Conservation (phyloP, 1,140 invertebrate species). For the Archegozetes longisetosus region DNA sequence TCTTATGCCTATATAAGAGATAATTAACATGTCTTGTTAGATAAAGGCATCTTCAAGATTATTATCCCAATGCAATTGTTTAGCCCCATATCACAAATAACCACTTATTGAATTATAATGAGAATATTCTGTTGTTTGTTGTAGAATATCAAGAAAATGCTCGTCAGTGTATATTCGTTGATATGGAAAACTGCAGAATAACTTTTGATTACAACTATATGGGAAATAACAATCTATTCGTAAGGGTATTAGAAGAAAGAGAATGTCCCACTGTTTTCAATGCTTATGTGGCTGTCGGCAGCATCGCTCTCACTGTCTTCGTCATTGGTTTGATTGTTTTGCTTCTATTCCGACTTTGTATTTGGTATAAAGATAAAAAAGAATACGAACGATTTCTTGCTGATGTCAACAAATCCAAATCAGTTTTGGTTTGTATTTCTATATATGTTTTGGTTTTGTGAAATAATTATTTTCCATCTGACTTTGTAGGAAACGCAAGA, state of each 20-base stretch:
- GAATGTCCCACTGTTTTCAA: conserved; percentile 20
- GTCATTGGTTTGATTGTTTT: conserved; percentile 19
- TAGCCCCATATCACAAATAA: too few species aligned
- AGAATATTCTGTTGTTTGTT: too few species aligned
- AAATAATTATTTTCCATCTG: too few species aligned
- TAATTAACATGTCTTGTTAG: too few species aligned
- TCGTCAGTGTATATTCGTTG: conserved; percentile 19
- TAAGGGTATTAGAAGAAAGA: conserved; percentile 5
- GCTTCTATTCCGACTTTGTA: conserved; percentile 14
- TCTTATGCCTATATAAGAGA: too few species aligned
- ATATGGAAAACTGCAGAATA: conserved; percentile 20
- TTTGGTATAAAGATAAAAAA: conserved; percentile 20
- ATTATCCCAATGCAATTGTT: too few species aligned
- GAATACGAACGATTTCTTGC: conserved; percentile 16
- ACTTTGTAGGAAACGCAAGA: not conserved
- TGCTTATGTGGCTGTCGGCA: conserved; percentile 15
- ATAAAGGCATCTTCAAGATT: too few species aligned
- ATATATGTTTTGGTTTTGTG: too few species aligned
- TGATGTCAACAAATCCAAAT: conserved; percentile 18
- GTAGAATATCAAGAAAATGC: too few species aligned
- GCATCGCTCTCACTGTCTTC: conserved; percentile 17
- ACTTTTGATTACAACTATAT: conserved; percentile 19
- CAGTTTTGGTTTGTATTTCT: too few species aligned
- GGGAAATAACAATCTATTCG: conserved; percentile 13
- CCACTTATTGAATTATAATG: too few species aligned